These are phyloP conservation scores for Nerophis lumbriciformis DNA, from an alignment of 2,113 vertebrate species.

Conservation along the genomic window DNA sequence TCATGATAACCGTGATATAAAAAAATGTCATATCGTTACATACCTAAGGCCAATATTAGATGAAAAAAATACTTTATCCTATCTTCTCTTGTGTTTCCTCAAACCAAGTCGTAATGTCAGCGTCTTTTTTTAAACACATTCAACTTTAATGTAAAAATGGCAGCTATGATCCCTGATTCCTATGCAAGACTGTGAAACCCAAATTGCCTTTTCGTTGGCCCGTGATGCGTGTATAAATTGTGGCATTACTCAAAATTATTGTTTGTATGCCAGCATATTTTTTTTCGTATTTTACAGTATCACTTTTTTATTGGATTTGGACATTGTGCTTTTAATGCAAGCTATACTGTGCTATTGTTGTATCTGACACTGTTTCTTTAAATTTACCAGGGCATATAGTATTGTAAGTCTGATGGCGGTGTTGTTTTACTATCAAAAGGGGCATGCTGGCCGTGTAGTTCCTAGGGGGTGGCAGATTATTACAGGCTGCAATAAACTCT, in stretches of 20 bases:
- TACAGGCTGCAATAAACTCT: slow-evolving; percentile 62
- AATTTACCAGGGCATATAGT: too few species aligned
- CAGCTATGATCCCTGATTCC: background rate
- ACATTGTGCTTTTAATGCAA: too few species aligned
- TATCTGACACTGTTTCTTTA: background rate
- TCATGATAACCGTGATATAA: too few species aligned
- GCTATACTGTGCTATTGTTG: background rate
- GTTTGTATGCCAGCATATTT: too few species aligned
- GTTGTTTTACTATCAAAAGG: slow-evolving; percentile 10
- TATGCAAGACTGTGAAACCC: slow-evolving; percentile 1
- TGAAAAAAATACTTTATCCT: too few species aligned
- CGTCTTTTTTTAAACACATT: background rate
- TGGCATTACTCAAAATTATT: background rate
- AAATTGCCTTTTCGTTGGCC: slow-evolving; percentile 3
- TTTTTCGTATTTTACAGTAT: too few species aligned
- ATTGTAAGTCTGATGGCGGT: slow-evolving; percentile 6
- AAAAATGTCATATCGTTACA: too few species aligned
- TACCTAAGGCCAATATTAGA: too few species aligned
- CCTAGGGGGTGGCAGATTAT: slow-evolving; percentile 53
- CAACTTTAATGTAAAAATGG: background rate
- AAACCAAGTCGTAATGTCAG: too few species aligned
- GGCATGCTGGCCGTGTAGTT: slow-evolving; percentile 35
- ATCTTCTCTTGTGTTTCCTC: too few species aligned
- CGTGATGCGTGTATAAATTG: background rate
- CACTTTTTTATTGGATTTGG: too few species aligned